A percentile compares a stretch with the other conserved stretches of the same genome.
Evolutionary conservation across 1,140 invertebrate genomes (phyloP).

Genomic region (Protaetia brevitarsis): DNA sequence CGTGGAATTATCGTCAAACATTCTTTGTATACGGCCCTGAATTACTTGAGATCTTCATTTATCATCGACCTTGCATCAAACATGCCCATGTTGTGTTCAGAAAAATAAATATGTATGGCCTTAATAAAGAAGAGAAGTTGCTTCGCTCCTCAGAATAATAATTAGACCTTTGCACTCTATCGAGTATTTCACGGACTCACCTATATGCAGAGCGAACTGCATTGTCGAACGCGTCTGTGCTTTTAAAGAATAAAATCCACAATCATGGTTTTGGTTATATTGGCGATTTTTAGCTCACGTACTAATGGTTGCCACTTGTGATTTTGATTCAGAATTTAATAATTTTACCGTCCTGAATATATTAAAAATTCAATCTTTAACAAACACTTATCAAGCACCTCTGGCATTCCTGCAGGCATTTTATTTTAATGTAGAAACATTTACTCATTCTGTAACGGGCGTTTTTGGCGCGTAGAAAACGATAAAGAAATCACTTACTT

Average conservation of each 20-base stretch:
- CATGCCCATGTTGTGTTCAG: background rate
- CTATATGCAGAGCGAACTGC: background rate
- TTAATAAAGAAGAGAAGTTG: too few relatives aligned
- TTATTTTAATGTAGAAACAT: background rate
- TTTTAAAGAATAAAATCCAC: conserved; percentile 6
- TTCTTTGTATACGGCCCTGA: conserved; percentile 49
- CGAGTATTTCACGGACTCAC: background rate
- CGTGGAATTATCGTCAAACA: conserved; percentile 51
- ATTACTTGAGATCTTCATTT: conserved; percentile 44
- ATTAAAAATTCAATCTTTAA: background rate
- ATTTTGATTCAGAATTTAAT: background rate
- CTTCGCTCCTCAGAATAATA: background rate
- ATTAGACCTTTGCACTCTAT: background rate
- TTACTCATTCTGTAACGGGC: conserved; percentile 5
- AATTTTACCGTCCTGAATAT: background rate
- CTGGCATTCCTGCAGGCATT: background rate
- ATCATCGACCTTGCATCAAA: background rate
- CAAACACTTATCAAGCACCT: too few relatives aligned
- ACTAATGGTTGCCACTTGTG: background rate
- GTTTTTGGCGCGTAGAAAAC: conserved; percentile 13
- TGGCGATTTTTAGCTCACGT: background rate
- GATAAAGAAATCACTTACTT: conserved; percentile 4
- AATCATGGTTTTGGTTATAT: background rate
- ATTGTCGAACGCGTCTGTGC: background rate
- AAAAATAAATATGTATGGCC: background rate